A percentile compares a stretch with the other conserved stretches of the same genome.
These are phyloP conservation scores for Drosophila kurseongensis DNA, from an alignment of 1,140 invertebrate species.

Conservation along the genomic window DNA sequence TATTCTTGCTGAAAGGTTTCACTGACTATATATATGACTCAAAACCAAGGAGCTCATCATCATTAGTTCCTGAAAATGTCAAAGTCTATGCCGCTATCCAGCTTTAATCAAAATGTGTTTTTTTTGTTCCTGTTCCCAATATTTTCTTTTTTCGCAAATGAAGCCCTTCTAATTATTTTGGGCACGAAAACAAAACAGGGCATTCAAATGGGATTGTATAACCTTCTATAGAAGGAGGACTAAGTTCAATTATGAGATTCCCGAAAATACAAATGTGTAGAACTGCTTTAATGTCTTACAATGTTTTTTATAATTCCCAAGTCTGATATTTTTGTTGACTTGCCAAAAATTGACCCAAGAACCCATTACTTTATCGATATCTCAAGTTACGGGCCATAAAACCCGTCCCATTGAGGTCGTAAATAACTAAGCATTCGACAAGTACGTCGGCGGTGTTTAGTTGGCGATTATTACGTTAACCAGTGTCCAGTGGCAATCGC, in stretches of 20 bases:
- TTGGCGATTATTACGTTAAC: conserved; percentile 22
- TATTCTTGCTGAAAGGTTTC: no score
- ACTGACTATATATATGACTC: conserved; percentile 6
- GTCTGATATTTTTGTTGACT: neutral
- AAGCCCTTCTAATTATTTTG: conserved; percentile 1
- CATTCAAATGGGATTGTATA: neutral
- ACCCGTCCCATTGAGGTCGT: conserved; percentile 8
- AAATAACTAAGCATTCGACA: conserved; percentile 21
- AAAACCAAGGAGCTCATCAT: conserved; percentile 23
- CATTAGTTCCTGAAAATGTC: conserved; percentile 32
- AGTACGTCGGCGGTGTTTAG: conserved; percentile 7
- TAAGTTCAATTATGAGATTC: neutral
- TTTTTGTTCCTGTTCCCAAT: no score
- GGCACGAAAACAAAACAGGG: neutral
- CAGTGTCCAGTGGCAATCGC: conserved; percentile 21
- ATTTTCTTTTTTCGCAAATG: neutral
- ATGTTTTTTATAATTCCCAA: neutral
- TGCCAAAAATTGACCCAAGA: neutral
- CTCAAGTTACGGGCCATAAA: conserved; percentile 11
- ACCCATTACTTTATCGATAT: neutral
- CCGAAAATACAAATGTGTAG: no score
- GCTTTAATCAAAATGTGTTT: no score
- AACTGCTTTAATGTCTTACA: neutral
- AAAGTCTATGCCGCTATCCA: conserved; percentile 23
- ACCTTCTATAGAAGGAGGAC: neutral